Base-by-base conservation (phyloP, 2,797 vertebrate genomes). In the Falco peregrinus region DNA sequence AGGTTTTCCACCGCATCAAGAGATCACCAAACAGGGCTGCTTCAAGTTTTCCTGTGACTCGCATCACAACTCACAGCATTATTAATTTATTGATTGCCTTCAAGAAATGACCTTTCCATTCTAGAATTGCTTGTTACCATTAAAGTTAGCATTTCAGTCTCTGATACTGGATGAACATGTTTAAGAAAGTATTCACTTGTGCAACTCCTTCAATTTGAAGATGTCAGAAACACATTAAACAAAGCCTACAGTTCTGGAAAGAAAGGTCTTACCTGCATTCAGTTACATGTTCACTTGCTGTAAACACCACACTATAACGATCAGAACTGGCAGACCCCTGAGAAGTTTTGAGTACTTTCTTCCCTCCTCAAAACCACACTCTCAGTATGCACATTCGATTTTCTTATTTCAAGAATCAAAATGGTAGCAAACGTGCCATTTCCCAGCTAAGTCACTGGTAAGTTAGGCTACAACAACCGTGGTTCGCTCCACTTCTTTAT, bases 261-360 rank as follows among this genome's bases (percentile, higher is more conserved):
- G 33, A 69, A 68, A 7, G 5, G 16, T 64, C 54, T 39, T 10
- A 76, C 82, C 50, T 81, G 50, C 12, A 33, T 65, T 64, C n/a
- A 50, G 56, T 71, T 65, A 71, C 1, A 0, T 13, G 21, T 12
- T 53, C 61, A n/a, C 20, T 53, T 76, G 14, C 48, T 68, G 7
- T 57, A 82, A 87, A 50, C 43, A n/a, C 17, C 26, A 50, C 0
- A 0, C 8, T 16, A 13, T 10, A 76, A 41, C 18, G 37, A 56
- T 7, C 2, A 1, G 26, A 94, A 76, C 11, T 60, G 8, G 10
- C 22, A 86, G n/a, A 9, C 28, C 28, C 15, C 15, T 39, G 13
- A 63, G 9, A 67, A 70, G 18, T 39, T 68, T 41, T 29, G 14
- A 54, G 11, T 16, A 71, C 8, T n/a, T 48, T 22, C 70, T 51